Evolutionary conservation across 2,888 invertebrate genomes (phyloP).

Genomic region (Drosophila kanekoi): DNA sequence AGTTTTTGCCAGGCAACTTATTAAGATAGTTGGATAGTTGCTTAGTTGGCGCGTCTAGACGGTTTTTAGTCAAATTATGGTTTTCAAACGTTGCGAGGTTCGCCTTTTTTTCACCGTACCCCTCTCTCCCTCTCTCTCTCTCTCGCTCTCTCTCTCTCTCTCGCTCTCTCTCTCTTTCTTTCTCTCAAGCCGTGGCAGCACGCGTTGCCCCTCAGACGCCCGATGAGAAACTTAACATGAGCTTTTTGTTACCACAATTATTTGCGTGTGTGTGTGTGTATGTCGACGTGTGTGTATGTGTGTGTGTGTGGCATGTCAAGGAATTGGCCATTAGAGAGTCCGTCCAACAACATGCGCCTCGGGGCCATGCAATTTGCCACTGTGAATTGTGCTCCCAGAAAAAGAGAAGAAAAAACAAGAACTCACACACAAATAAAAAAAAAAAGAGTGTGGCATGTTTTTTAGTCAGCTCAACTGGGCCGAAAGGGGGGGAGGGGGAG

Average conservation of each 20-base stretch:
- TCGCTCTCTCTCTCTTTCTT: background rate
- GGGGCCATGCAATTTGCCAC: constrained; percentile 48
- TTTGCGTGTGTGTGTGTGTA: constrained; percentile 21
- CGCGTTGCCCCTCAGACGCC: constrained; percentile 26
- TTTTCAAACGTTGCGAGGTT: constrained; percentile 58
- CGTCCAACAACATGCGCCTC: constrained; percentile 39
- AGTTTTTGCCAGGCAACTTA: constrained; percentile 74
- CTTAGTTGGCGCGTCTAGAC: constrained; percentile 75
- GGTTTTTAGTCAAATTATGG: constrained; percentile 79
- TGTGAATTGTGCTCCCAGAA: constrained; percentile 21
- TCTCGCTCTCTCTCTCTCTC: background rate
- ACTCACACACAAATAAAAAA: too few relatives aligned
- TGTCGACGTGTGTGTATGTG: constrained; percentile 11
- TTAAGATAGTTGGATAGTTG: constrained; percentile 72
- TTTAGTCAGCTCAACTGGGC: constrained; percentile 1
- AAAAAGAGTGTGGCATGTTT: constrained; percentile 28
- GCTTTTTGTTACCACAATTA: constrained; percentile 53
- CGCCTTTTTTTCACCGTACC: background rate
- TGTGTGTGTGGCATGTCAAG: constrained; percentile 49
- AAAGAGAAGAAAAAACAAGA: constrained; percentile 2
- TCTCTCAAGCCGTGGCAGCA: background rate
- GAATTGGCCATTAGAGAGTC: constrained; percentile 47
- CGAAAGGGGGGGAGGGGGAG: background rate
- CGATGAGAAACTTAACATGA: constrained; percentile 48
- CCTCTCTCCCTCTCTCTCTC: background rate